Evolutionary conservation across 1,140 invertebrate species (phyloP), one percentile per base, ranked within the genome.

Genomic region (Oscheius sp.): DNA sequence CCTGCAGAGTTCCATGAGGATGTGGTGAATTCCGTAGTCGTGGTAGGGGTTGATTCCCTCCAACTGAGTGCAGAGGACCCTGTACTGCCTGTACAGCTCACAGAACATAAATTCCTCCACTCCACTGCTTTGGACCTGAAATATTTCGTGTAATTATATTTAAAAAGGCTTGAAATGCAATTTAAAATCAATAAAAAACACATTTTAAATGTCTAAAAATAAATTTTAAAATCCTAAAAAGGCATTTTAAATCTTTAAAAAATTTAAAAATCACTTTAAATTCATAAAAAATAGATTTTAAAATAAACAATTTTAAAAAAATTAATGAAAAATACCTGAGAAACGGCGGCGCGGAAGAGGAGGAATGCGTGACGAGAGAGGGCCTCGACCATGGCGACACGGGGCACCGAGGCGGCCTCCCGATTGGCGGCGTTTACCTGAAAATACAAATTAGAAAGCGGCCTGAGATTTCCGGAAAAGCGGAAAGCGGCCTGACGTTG

Each of bases 71-170:
- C 69, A 71, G 7, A 63, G n/a, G 15, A 62, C 32, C n/a, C 61
- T 32, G 42, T 71, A 71, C 32, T 55, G 26, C 34, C n/a, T 64
- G 62, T 71, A 71, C 1, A 71, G 18, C 3, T 65, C 23, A 13
- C 35, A 34, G 29, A 71, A 71, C 4, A 63, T 45, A 3, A 64
- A 10, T n/a, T 71, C 69, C 52, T 71, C 69, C 20, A 35, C 18
- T 63, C 58, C 69, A 1, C 18, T 32, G 32, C 32, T 42, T 63
- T 63, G 58, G 20, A 58, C 59, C 66, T 68, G 46, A 4, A 68
- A 68, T 23, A 58, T 28, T 26, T 3, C 3, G 55, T 23, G 2
- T 18, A 26, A 3, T 1, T 3, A 52, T 20, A 52, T 32, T n/a
- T 32, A 20, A 35, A 68, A 58, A 42, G 13, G 38, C 38, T 36